Evolutionary conservation across 2,113 vertebrate genomes (phyloP), one percentile per base, ranked within the genome.

Genomic region (Haplochromis burtoni): DNA sequence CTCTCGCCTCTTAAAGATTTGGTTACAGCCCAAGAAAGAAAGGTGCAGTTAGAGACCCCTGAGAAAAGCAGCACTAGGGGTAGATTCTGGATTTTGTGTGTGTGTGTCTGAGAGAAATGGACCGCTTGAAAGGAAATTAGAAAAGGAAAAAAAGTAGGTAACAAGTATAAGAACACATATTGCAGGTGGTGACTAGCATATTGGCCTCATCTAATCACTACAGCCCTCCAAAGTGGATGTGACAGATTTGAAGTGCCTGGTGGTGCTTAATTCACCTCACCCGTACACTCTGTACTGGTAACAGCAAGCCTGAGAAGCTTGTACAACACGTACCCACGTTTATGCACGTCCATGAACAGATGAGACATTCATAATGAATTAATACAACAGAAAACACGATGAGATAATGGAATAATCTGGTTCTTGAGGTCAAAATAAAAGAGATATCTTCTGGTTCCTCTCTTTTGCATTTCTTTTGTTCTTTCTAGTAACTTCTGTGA

Each of bases 161-260:
- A 84, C 2, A 47, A 19, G 35, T 40, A 12, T 29, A 29, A 26
- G 10, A 45, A 45, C 12, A 2, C 33, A 29, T 35, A 5, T 78
- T 49, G 42, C 47, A 16, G 9, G 47, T 49, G 55, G 42, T 59
- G 42, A 85, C 40, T 38, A 40, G n/a, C 9, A 66, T 45, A 42
- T 85, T 78, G 16, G 86, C 84, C 42, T 82, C 47, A 73, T 78
- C 61, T 19, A 29, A 29, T 85, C 47, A 33, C 31, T 26, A 29
- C 42, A 33, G 12, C 80, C 6, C 4, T 13, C 73, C 24, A 86
- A 78, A 91, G 85, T 87, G 38, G 76, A 91, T 63, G 12, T 83
- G 80, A 87, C 80, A 80, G 55, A 82, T 92, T 86, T 82, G 54
- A 87, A 86, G 91, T 86, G 88, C 84, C 89, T 91, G 88, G 79